Conservation (phyloP, 2,113 vertebrate genomes). For the Grantiella picta region DNA sequence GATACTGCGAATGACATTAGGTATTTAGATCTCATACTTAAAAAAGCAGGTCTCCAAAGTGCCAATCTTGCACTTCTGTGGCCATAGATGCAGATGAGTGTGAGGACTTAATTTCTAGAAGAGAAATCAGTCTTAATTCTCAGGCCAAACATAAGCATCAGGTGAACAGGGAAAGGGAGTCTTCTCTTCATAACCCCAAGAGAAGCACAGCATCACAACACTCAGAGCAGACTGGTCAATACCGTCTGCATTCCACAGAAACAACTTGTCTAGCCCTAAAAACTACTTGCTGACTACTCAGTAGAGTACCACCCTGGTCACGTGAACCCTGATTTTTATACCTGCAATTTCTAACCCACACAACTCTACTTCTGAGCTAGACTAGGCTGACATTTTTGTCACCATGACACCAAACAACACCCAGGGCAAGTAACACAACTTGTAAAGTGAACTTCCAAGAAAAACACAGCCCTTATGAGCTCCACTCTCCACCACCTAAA, state of each 20-base stretch:
- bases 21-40: neutral
- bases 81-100: neutral
- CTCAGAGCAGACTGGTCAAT: neutral
- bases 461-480: neutral
- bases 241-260: neutral
- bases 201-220: neutral
- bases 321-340: neutral
- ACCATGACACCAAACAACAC: accelerated
- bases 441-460: neutral
- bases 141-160: neutral
- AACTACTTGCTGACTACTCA: neutral
- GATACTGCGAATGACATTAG: neutral
- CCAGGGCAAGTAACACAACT: neutral
- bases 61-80: neutral
- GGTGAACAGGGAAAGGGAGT: neutral
- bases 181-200: neutral
- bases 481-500: neutral
- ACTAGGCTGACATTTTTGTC: neutral
- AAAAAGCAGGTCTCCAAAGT: neutral
- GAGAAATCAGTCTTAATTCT: neutral
- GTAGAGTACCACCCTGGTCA: neutral
- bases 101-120: neutral
- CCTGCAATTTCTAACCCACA: neutral
- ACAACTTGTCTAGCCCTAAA: neutral
- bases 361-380: neutral